These are phyloP conservation scores for Holacanthella duospinosa DNA, from an alignment of 2,888 invertebrate genomes.

Conservation along the genomic window DNA sequence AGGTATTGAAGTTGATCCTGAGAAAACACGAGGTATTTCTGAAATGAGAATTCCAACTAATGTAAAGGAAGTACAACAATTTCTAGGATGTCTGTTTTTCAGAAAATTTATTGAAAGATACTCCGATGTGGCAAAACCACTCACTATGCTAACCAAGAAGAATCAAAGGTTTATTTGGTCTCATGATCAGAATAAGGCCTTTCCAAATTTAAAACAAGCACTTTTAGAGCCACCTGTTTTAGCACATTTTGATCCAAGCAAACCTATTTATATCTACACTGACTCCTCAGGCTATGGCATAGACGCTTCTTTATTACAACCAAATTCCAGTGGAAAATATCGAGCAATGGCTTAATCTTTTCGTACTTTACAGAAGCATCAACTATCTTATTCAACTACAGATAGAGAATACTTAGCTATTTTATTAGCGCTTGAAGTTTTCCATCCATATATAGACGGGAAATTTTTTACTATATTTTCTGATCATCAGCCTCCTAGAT, in stretches of 20 bases:
- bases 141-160: neutral
- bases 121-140: neutral
- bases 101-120: neutral
- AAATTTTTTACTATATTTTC: constrained; percentile 6
- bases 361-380: neutral
- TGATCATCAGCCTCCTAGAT: constrained; percentile 7
- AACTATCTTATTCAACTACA: neutral
- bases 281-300: constrained; percentile 1
- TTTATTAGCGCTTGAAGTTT: neutral
- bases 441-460: constrained; percentile 7
- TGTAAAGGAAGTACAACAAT: neutral
- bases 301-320: constrained; percentile 4
- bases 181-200: neutral
- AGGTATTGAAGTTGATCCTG: constrained; percentile 6
- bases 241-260: neutral
- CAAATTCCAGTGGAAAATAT: neutral
- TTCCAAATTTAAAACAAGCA: constrained; percentile 3
- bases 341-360: constrained; percentile 7
- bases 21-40: constrained; percentile 2
- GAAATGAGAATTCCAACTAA: constrained; percentile 2
- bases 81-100: constrained; percentile 6
- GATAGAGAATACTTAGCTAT: constrained; percentile 11
- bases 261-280: neutral
- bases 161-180: constrained; percentile 1
- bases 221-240: constrained; percentile 4